Evolutionary conservation across 2,113 vertebrate species (phyloP), one percentile per base, ranked within the genome.

Genomic region (Shinisaurus crocodilurus): DNA sequence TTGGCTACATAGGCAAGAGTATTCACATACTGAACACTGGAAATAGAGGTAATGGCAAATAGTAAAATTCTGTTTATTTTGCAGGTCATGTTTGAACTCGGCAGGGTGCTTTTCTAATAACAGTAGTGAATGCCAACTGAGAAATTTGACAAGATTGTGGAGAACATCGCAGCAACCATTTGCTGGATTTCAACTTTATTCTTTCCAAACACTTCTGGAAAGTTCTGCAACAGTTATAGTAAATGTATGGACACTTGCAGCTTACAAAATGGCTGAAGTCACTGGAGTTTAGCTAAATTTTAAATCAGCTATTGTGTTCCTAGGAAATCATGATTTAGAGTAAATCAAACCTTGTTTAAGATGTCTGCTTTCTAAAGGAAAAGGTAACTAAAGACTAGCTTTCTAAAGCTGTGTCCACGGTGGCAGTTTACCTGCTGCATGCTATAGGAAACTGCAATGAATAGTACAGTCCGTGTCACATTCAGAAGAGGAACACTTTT

Each of bases 81-180:
- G 32, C 91, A 99, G 98, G 98, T 99, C 92, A 96, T 99, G 97
- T 99, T 99, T 97, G 98, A 99, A 97, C 97, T 99, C 57, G 97
- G 95, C 87, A 97, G 98, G 93, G 97, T 99, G 92, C 92, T 98
- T 96, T 98, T 98, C 95, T 98, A 92, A 98, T 0, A 23, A 77
- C 94, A 83, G 69, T 89, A 90, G 48, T 88, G 77, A 40, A 2
- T 88, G 54, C 89, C 76, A 69, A 69, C 27, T 70, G 92, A 60
- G 85, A 92, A 37, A 6, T 75, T 37, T 57, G 48, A 83, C 43
- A 89, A 91, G 91, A 63, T 40, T 23, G 2, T 80, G 25, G 80
- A 72, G 65, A 86, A 18, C 0, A 16, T 2, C 34, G 5, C 37
- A 43, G 76, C n/a, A 87, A 75, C 15, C 43, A 25, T 86, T 45